A percentile compares a stretch with the other conserved stretches of the same genome.
Evolutionary conservation across 1,140 invertebrate genomes (phyloP).

Genomic region (Pogonognathellus flavescens): DNA sequence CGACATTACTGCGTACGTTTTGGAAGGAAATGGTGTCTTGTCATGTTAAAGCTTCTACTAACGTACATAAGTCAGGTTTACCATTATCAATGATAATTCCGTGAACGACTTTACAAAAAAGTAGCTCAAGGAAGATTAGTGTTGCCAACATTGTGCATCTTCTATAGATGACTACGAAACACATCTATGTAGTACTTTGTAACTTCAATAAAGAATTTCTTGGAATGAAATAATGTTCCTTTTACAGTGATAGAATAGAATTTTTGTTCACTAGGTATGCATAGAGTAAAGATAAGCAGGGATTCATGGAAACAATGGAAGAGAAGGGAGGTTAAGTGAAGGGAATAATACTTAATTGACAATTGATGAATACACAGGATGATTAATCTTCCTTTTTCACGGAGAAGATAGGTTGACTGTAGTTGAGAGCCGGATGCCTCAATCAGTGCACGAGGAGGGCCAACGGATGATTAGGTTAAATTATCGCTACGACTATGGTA

Average conservation of each 20-base stretch:
- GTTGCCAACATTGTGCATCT: too few species aligned
- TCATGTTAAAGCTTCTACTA: too few species aligned
- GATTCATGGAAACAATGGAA: conserved; percentile 31
- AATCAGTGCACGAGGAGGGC: conserved; percentile 56
- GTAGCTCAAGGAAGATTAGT: too few species aligned
- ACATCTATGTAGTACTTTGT: too few species aligned
- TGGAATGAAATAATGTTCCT: neutral
- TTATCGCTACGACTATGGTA: conserved; percentile 59
- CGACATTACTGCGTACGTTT: too few species aligned
- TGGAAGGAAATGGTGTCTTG: too few species aligned
- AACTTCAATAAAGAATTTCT: too few species aligned
- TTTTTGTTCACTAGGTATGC: neutral
- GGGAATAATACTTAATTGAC: conserved; percentile 64
- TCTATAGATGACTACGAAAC: too few species aligned
- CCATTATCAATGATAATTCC: too few species aligned
- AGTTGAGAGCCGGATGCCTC: conserved; percentile 61
- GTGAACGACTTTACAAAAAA: too few species aligned
- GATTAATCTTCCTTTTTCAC: conserved; percentile 64
- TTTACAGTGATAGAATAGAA: neutral
- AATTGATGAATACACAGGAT: conserved; percentile 65
- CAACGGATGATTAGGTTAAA: conserved; percentile 60
- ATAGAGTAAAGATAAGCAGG: neutral
- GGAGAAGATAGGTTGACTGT: conserved; percentile 52
- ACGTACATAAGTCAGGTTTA: too few species aligned
- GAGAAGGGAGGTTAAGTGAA: conserved; percentile 55